Evolutionary conservation across 1,140 invertebrate species (phyloP).

Genomic region (Subanguina moxae): DNA sequence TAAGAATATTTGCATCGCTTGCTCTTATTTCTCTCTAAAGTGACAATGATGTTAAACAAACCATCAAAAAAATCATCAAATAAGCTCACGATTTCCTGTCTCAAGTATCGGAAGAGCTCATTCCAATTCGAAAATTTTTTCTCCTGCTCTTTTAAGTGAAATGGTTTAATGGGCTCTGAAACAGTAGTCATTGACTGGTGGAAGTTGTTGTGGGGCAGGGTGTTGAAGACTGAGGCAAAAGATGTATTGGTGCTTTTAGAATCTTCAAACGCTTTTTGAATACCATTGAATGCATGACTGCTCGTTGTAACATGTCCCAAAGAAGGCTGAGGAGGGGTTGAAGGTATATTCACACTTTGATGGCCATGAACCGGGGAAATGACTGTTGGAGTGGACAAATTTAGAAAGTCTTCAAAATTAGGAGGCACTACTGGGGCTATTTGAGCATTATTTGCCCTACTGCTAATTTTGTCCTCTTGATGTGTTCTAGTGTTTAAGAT

Average conservation of each 20-base stretch:
- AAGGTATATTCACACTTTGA: background rate
- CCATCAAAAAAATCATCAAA: no score
- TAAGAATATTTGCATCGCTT: conserved; percentile 27
- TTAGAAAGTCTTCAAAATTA: background rate
- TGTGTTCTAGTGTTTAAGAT: background rate
- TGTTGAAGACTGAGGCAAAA: no score
- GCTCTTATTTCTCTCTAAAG: conserved; percentile 35
- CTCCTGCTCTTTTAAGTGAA: background rate
- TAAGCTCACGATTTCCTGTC: conserved; percentile 38
- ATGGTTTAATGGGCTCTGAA: no score
- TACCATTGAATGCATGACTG: background rate
- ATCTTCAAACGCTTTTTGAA: background rate
- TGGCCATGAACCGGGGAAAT: background rate
- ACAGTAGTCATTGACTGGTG: no score
- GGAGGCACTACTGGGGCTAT: conserved; percentile 1
- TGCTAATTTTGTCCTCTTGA: background rate
- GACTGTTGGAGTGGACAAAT: background rate
- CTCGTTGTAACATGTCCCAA: background rate
- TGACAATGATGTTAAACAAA: background rate
- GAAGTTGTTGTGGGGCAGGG: no score
- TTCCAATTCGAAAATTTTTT: conserved; percentile 37
- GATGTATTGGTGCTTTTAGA: no score
- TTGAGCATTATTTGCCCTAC: background rate
- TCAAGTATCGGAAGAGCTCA: conserved; percentile 36
- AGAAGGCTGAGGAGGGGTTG: background rate